A percentile compares a stretch with the other conserved stretches of the same genome.
These are phyloP conservation scores for Drosophila bocki DNA, from an alignment of 1,140 invertebrate genomes.

Conservation along the genomic window DNA sequence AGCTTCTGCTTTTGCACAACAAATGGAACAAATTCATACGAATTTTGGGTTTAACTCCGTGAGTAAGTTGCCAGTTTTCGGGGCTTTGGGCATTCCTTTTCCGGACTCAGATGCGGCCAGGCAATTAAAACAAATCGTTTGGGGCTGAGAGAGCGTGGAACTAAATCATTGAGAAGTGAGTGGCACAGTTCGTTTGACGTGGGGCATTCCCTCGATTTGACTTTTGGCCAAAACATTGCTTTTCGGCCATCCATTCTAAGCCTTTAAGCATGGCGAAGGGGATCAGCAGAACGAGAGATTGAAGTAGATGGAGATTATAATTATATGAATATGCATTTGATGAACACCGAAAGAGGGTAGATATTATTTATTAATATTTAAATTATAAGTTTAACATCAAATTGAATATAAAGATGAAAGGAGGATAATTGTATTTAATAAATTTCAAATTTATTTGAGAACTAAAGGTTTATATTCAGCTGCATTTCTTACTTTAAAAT, in stretches of 20 bases:
- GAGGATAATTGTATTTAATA: not conserved
- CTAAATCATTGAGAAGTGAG: slow-evolving; percentile 57
- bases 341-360: not conserved
- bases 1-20: slow-evolving; percentile 62
- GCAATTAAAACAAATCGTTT: slow-evolving; percentile 74
- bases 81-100: slow-evolving; percentile 50
- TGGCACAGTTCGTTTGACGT: slow-evolving; percentile 43
- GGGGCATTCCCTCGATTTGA: slow-evolving; percentile 55
- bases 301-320: slow-evolving; percentile 22
- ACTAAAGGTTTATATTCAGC: slow-evolving; percentile 20
- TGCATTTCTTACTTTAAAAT: not conserved
- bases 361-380: not conserved
- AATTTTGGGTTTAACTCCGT: slow-evolving; percentile 71
- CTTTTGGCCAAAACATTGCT: slow-evolving; percentile 26
- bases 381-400: not conserved
- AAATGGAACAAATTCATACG: slow-evolving; percentile 71
- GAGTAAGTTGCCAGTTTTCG: slow-evolving; percentile 65
- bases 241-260: slow-evolving; percentile 40
- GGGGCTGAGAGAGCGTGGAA: slow-evolving; percentile 31
- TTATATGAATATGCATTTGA: slow-evolving; percentile 11
- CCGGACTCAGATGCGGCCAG: slow-evolving; percentile 20
- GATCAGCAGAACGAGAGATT: slow-evolving; percentile 42
- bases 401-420: not conserved
- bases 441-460: not conserved
- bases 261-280: slow-evolving; percentile 62